These are phyloP conservation scores for Geophilus truncorum DNA, from an alignment of 2,888 invertebrate species.

Conservation along the genomic window DNA sequence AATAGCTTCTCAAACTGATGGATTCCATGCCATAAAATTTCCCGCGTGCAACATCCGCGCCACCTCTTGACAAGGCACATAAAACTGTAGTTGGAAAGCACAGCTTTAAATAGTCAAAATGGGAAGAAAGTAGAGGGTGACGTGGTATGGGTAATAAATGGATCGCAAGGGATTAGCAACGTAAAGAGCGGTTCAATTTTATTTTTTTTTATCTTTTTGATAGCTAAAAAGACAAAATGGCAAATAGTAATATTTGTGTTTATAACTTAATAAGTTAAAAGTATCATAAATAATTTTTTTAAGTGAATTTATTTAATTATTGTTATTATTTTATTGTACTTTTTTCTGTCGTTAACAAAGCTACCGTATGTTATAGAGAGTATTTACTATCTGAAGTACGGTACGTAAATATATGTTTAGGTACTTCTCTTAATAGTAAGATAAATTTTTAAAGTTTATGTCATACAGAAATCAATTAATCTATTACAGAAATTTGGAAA, in stretches of 20 bases:
- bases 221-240: not conserved
- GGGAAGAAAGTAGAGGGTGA: not conserved
- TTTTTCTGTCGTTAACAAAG: too few species aligned
- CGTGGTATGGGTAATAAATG: not conserved
- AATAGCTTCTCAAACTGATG: conserved; percentile 17
- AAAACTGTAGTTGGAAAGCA: not conserved
- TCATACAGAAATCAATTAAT: too few species aligned
- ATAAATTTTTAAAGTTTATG: too few species aligned
- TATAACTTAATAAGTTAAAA: not conserved
- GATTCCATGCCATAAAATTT: not conserved
- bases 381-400: too few species aligned
- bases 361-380: too few species aligned
- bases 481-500: too few species aligned
- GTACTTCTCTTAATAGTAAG: too few species aligned
- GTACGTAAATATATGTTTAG: too few species aligned
- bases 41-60: not conserved
- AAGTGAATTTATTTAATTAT: too few species aligned
- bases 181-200: not conserved
- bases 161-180: not conserved
- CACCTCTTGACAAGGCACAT: not conserved
- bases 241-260: not conserved
- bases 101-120: not conserved
- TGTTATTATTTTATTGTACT: too few species aligned
- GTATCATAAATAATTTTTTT: not conserved
- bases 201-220: not conserved